These are phyloP conservation scores for Columba guinea DNA, from an alignment of 2,797 vertebrate species.

Conservation along the genomic window DNA sequence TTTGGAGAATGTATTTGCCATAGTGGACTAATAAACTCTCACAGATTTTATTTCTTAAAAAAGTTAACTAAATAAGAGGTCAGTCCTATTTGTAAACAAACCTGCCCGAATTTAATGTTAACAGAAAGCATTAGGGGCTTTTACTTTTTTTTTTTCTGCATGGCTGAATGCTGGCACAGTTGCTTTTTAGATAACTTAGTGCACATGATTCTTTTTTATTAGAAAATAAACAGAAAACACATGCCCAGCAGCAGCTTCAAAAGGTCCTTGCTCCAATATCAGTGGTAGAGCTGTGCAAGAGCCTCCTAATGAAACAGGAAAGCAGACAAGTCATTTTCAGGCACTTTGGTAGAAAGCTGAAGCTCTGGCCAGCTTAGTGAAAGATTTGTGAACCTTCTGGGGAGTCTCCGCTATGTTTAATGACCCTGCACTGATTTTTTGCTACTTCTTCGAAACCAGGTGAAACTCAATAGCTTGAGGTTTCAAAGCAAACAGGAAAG, in stretches of 20 bases:
- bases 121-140: not conserved
- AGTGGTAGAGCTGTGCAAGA: not conserved
- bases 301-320: not conserved
- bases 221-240: conserved; percentile 45
- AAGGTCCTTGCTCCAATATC: not conserved
- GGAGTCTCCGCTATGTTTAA: rapidly evolving
- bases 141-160: not conserved
- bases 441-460: not conserved
- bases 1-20: not conserved
- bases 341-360: not conserved
- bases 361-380: not conserved
- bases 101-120: not conserved
- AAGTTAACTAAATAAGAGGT: not conserved
- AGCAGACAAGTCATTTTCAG: not conserved
- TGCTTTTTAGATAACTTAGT: conserved; percentile 24
- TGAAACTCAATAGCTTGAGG: not conserved
- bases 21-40: conserved; percentile 16
- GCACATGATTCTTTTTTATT: conserved; percentile 17
- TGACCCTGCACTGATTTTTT: not conserved
- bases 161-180: not conserved
- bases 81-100: conserved; percentile 42
- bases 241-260: conserved; percentile 26
- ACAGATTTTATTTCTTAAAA: not conserved
- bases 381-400: conserved; percentile 42
- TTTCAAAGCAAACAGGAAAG: not conserved